Base-by-base conservation (phyloP, 2,113 vertebrate species). In the Polypterus senegalus region DNA sequence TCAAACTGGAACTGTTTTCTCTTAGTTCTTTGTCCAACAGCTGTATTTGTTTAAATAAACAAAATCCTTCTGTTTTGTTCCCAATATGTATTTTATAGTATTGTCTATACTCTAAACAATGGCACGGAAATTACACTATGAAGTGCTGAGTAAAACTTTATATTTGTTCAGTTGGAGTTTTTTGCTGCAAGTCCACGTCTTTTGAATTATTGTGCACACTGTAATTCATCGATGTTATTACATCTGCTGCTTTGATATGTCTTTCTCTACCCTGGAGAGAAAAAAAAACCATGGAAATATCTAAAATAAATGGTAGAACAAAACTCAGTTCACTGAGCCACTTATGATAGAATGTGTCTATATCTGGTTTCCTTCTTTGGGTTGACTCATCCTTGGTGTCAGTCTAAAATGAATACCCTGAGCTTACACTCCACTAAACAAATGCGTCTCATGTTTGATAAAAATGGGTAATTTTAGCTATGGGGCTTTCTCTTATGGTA, bases 31-130 rank as follows among this genome's bases (percentile, higher is more conserved):
- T 61, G 60, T 66, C 58, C 63, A 74, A 52, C 51, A 52, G 69
- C 71, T 72, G 67, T 66, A 71, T 59, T 71, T 77, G 63, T 70
- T 75, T 70, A 66, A 66, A 68, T 67, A 70, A 78, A 74, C 60
- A 70, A 69, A 78, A 66, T 8, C 58, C 54, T 64, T 65, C 11
- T 76, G 71, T 0, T 9, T 66, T 72, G 66, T 62, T 69, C 61
- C 66, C 56, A 57, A 73, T 71, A 65, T 53, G 57, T 53, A 58
- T 69, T 68, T 69, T 66, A 3, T 71, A 9, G 65, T 69, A 67
- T 71, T 69, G 70, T 71, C 52, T 73, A 7, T 63, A 27, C 62
- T 58, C 54, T 73, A 64, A 73, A 51, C 47, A 44, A 69, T 72
- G 60, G 69, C 56, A 76, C 69, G 66, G 67, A 65, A 70, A 75